Evolutionary conservation across 2,888 invertebrate genomes (phyloP), one percentile per base, ranked within the genome.

Genomic region (Phrixothrix hirtus): DNA sequence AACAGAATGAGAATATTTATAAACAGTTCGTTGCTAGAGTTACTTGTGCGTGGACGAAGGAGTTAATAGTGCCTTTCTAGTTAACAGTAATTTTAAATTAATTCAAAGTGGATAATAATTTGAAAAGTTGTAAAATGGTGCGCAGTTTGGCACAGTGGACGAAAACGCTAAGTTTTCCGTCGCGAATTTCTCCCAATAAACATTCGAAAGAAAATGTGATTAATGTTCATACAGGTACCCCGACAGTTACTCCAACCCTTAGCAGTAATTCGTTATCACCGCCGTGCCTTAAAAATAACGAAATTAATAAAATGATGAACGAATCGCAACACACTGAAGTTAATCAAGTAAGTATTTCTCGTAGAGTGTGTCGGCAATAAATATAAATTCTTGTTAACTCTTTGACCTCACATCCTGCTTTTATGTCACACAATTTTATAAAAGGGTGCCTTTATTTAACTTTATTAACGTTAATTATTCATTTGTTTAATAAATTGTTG

Each of bases 71-170:
- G 26, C 14, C 5, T 39, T 7, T 9, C n/a, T 7, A 12, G 14
- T 3, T 3, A 12, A 30, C 12, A 32, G 9, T 13, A 13, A 13
- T 12, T 35, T 9, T 15, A 13, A 16, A 16, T 12, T 39, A 11
- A n/a, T 21, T 25, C 4, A 44, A 26, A 27, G 35, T 44, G 44
- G 44, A 44, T 35, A 25, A 42, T 9, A 21, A 14, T 7, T 16
- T 4, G 10, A 48, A 34, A 38, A 44, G 14, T 16, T 16, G 26
- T 21, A 81, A 79, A 72, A 92, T 92, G 92, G 92, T 91, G 77
- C 88, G 92, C 66, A 91, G 89, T 79, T 79, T 92, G 71, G 85
- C 90, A 56, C 89, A 91, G 81, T 92, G 92, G 92, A 92, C 91
- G 77, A 92, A 92, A 82, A 92, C 91, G 65, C 81, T 92, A 73